Base-by-base conservation (phyloP, 2,888 invertebrate species). In the Thereva nobilitata region DNA sequence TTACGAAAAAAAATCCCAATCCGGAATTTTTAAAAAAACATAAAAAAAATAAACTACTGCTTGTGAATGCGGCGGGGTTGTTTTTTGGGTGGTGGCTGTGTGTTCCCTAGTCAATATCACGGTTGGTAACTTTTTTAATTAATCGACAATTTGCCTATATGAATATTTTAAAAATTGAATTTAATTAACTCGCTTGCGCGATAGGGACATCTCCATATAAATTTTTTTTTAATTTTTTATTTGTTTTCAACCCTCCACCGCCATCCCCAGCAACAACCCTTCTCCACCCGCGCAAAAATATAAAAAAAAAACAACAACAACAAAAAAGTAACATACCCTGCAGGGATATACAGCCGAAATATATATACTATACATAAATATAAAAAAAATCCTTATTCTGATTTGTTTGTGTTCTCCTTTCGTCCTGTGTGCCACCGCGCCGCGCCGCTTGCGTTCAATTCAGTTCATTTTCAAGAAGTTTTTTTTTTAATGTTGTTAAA, bases 111-210 rank as follows among this genome's bases (percentile, higher is more conserved):
- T 61, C 49, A 61, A 61, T 61, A 61, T 61, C 61, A 61, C 41
- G 61, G 50, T 42, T 56, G 49, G 65, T 49, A 57, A 50, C 57
- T 57, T 66, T 65, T 66, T 66, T 66, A 66, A 66, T 66, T 66
- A 66, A 66, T 66, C 66, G 66, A 57, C 66, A 66, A 66, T 66
- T 66, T 57, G 52, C 57, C 57, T 50, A 44, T 66, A 66, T 66
- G 66, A 66, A 66, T 66, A 66, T 66, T 66, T 66, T 52, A 66
- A 57, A 66, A 66, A 66, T 66, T 66, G 66, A 66, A 66, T 66
- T 66, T 66, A 66, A 66, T 66, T 66, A 66, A 66, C 66, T 66
- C 52, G 38, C 47, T 45, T 44, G 38, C 41, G 38, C 23, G 23
- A 23, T 23, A 23, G 23, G 12, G 12, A 23, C 23, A 23, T 23